Evolutionary conservation across 2,797 vertebrate species (phyloP).

Genomic region (Gymnopithys bicolor): DNA sequence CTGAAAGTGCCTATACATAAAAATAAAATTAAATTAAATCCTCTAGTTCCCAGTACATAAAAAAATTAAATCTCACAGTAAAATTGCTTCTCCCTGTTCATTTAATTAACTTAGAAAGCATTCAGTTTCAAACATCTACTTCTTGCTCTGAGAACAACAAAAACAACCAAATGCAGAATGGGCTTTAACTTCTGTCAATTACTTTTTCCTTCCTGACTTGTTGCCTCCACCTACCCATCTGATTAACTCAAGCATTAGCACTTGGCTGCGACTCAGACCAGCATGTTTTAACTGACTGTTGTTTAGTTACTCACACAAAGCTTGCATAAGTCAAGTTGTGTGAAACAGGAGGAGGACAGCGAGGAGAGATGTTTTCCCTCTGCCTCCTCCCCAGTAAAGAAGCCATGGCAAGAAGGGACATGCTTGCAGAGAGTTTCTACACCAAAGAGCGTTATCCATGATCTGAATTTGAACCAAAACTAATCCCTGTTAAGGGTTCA

Average conservation of each 20-base stretch:
- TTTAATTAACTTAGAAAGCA: conserved; percentile 61
- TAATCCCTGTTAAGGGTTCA: neutral
- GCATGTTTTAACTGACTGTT: neutral
- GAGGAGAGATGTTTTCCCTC: neutral
- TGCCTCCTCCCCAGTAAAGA: neutral
- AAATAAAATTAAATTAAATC: conserved; percentile 61
- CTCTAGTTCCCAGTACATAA: conserved; percentile 16
- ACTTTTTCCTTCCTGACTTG: neutral
- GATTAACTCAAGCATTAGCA: conserved; percentile 24
- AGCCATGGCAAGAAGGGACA: neutral
- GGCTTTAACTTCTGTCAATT: conserved; percentile 13
- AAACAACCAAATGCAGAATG: neutral
- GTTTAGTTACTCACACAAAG: conserved; percentile 1
- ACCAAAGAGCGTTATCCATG: neutral
- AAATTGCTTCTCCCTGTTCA: conserved; percentile 12
- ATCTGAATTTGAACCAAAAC: neutral
- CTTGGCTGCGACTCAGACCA: conserved; percentile 13
- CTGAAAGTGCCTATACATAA: conserved; percentile 47
- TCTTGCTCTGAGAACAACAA: neutral
- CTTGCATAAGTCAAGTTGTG: neutral
- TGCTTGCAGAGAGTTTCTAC: neutral
- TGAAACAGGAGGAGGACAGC: neutral
- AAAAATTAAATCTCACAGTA: conserved; percentile 45
- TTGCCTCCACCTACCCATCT: neutral
- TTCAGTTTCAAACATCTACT: neutral